Evolutionary conservation across 2,888 invertebrate genomes (phyloP), one percentile per base, ranked within the genome.

Genomic region (Eupelmus urozonus): DNA sequence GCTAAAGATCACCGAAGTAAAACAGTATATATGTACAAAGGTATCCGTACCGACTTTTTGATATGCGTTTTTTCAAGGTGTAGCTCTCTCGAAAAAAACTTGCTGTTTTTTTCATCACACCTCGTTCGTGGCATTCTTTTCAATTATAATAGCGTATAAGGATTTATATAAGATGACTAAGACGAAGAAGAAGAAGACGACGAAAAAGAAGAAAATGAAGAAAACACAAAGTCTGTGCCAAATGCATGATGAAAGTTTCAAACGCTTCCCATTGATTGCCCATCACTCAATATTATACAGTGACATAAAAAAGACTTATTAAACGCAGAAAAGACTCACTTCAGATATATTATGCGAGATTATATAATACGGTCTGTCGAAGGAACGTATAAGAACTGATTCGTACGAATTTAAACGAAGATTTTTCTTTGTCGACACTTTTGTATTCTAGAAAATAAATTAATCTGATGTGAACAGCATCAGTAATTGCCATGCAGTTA

Each of bases 401-500:
- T 76, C 73, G 57, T 73, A 80, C 78, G 80, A 80, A 80, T 80
- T 80, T 76, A 78, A 77, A 67, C 69, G 62, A 78, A 23, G 70
- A 78, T 45, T 73, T 80, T 76, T 78, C 72, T 78, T 79, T 79
- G 72, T 80, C 75, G 66, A 80, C 76, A 76, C 67, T 80, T 80
- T 80, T 80, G 73, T 80, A 80, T 80, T 79, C 80, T 78, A 80
- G 78, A 62, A 72, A 76, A 80, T 80, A 78, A 80, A 80, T 76
- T 57, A 79, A 69, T 65, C 80, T 73, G 78, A 60, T 78, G 80
- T 34, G 57, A 74, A 13, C 23, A 75, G 57, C 80, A 78, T 69
- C 80, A 72, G 75, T 69, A 27, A 72, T 71, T 72, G 80, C 78
- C 78, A 80, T 78, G 57, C 23, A 59, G 34, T 29, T 18, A 1